These are phyloP conservation scores for Turritopsis dohrnii DNA, from an alignment of 30 jellyfish, hydroid and myxozoan species.

Conservation along the genomic window DNA sequence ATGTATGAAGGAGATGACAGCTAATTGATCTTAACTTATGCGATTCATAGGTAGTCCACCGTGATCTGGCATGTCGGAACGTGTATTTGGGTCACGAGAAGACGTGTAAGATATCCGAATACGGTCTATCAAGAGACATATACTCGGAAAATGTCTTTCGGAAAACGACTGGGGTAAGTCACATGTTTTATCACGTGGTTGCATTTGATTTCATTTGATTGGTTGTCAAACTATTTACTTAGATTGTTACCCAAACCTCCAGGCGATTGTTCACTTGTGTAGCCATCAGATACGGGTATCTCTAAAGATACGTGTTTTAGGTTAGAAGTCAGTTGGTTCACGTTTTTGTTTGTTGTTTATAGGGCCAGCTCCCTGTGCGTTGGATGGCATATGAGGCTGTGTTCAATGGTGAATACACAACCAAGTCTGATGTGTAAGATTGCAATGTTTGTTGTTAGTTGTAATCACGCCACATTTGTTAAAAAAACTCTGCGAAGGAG, in stretches of 20 bases:
- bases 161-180: conserved; percentile 53
- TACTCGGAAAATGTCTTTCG: conserved; percentile 48
- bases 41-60: conserved; percentile 45
- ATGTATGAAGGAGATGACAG: neutral
- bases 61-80: conserved; percentile 84
- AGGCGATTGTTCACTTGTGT: too few relatives aligned
- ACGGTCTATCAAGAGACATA: conserved; percentile 68
- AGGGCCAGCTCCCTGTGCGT: conserved; percentile 73
- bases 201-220: neutral
- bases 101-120: conserved; percentile 65
- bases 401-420: conserved; percentile 51
- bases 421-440: conserved; percentile 45
- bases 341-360: neutral
- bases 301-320: too few relatives aligned
- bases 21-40: neutral
- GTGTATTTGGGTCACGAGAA: conserved; percentile 72
- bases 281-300: too few relatives aligned
- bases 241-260: too few relatives aligned
- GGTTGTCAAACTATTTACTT: too few relatives aligned
- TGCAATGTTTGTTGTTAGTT: too few relatives aligned
- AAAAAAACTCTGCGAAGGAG: too few relatives aligned
- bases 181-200: neutral
- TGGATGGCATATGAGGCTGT: conserved; percentile 88
- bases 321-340: too few relatives aligned
- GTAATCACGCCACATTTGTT: too few relatives aligned